Evolutionary conservation across 2,888 invertebrate species (phyloP), one percentile per base, ranked within the genome.

Genomic region (Saturnia japonica): DNA sequence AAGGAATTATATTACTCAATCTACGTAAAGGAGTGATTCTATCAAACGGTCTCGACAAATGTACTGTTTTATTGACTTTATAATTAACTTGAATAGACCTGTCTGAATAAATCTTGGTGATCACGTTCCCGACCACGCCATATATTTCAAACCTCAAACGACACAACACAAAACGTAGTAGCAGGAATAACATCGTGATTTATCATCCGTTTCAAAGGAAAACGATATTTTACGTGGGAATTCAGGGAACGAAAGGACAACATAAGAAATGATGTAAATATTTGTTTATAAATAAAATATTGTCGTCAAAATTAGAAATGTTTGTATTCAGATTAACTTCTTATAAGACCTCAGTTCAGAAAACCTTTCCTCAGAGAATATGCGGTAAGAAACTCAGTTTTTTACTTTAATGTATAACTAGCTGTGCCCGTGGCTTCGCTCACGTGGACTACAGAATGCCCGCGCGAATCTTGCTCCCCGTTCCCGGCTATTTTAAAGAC

Each of bases 31-130:
- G 74, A 78, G 80, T 77, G 79, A 78, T 79, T 77, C 76, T 74
- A 76, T 64, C 81, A 80, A 81, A 75, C 74, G 73, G 6, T 75
- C 77, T 74, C 82, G 83, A 83, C 84, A 81, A 84, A 82, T 80
- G 84, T 79, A 81, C 84, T 70, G 76, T 74, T 76, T 84, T 85
- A 83, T 85, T 81, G 76, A 73, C 77, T 76, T 72, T 75, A 78
- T 80, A 83, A 85, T 85, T 84, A 85, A 81, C 77, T 79, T 83
- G 78, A 84, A 86, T 81, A 77, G 34, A 34, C 34, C 34, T 34
- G 34, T 82, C 80, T 84, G 82, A 81, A 82, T 82, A 83, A 82
- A 86, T 81, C 76, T 81, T 77, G 75, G 70, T 72, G 78, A 76
- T 82, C 80, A 80, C 80, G 79, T 79, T 78, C 77, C 76, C 72